phyloP scores from a whole-genome alignment of 2,888 invertebrate genomes.

The Galerucella nymphaeae region DNA sequence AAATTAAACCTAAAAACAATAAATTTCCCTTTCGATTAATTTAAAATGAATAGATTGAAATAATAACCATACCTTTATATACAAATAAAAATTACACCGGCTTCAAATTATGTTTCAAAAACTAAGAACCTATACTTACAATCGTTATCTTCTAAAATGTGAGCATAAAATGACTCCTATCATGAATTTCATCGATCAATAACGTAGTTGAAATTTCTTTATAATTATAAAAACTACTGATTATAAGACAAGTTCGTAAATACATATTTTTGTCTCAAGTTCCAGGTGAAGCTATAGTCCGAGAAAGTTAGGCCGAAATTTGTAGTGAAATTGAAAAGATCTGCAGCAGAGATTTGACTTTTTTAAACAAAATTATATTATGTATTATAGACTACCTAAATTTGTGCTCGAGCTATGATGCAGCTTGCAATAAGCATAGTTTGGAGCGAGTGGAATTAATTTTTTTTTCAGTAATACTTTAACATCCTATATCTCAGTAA shows the following conservation, averaged over 20 bases:
- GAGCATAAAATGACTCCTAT: not conserved
- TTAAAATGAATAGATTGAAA: not conserved
- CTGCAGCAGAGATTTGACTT: no score
- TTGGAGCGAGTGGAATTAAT: no score
- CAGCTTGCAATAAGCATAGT: no score
- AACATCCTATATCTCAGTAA: no score
- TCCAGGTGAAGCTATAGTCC: constrained; percentile 7
- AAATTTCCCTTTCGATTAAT: no score
- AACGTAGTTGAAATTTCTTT: not conserved
- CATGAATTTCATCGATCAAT: not conserved
- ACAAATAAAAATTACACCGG: not conserved
- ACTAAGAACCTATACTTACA: not conserved
- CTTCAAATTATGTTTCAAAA: not conserved
- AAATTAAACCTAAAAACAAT: no score
- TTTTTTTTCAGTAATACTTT: no score
- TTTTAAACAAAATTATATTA: no score
- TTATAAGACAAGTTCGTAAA: constrained; percentile 5
- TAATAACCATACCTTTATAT: not conserved
- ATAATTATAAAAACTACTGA: constrained; percentile 13
- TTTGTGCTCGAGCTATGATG: no score
- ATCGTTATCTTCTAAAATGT: constrained; percentile 4
- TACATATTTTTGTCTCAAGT: constrained; percentile 5
- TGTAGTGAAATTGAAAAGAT: no score
- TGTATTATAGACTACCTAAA: no score
- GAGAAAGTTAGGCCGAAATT: no score